Evolutionary conservation across 2,113 vertebrate species (phyloP).

Genomic region (Oceanodroma tethys): DNA sequence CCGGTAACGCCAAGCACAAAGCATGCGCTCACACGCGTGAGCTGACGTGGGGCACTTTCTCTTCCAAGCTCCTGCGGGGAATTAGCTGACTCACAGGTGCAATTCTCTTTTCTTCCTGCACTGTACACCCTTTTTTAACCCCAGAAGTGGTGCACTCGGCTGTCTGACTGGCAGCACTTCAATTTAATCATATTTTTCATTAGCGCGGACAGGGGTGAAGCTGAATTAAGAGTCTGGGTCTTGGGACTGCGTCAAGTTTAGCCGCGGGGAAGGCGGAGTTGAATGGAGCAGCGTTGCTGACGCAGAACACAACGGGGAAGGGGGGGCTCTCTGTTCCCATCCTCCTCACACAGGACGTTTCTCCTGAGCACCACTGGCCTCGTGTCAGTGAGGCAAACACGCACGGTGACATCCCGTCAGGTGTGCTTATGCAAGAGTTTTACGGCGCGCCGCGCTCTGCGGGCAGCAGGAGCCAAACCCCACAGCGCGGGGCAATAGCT

Average conservation of each 20-base stretch:
- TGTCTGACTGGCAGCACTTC: neutral
- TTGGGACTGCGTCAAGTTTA: neutral
- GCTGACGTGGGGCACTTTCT: neutral
- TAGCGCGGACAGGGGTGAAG: neutral
- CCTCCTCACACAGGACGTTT: neutral
- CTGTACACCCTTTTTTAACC: neutral
- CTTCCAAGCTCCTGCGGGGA: neutral
- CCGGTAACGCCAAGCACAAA: neutral
- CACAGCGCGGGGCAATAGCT: neutral
- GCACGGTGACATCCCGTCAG: accelerated
- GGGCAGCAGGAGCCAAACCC: neutral
- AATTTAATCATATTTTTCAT: neutral
- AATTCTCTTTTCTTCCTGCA: neutral
- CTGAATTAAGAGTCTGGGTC: neutral
- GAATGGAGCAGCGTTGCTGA: neutral
- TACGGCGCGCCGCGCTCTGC: neutral
- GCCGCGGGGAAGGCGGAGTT: neutral
- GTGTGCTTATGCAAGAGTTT: neutral
- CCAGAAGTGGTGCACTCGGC: neutral
- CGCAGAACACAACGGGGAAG: neutral
- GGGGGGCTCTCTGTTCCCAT: neutral
- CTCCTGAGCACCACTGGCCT: neutral
- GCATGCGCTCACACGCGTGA: neutral
- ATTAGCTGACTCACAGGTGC: neutral
- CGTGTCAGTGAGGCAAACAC: accelerated